Percentiles rank a stretch among this genome's conserved stretches.
Conservation (phyloP, 1,140 invertebrate species). For the Glossosoma conforme region DNA sequence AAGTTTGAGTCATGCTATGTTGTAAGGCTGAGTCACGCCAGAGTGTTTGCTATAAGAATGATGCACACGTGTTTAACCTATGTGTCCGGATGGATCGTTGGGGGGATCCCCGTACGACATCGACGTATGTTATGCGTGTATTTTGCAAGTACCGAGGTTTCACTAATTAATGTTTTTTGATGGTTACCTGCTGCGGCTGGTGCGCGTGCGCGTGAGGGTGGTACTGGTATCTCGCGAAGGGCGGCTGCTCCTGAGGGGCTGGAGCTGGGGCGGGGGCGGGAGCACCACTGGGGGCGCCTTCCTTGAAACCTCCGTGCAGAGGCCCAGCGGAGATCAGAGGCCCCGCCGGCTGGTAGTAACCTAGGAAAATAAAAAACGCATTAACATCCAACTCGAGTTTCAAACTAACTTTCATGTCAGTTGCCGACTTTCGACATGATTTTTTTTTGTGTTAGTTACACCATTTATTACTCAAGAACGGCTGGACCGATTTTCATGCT, state of each 20-base stretch:
- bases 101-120: neutral
- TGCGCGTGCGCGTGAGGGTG: too few relatives aligned
- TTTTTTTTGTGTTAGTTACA: too few relatives aligned
- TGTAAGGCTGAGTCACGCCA: too few relatives aligned
- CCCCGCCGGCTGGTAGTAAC: conserved; percentile 83
- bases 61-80: too few relatives aligned
- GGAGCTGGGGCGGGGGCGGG: conserved; percentile 39
- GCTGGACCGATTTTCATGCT: too few relatives aligned
- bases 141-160: neutral
- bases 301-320: conserved; percentile 37
- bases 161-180: neutral
- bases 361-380: conserved; percentile 52
- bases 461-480: too few relatives aligned
- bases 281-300: conserved; percentile 36
- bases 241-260: conserved; percentile 38
- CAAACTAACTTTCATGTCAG: too few relatives aligned
- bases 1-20: too few relatives aligned
- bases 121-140: neutral
- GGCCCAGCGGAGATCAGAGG: conserved; percentile 66
- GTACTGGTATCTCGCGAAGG: conserved; percentile 40
- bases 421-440: too few relatives aligned
- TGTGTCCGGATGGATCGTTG: too few relatives aligned
- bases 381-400: conserved; percentile 10
- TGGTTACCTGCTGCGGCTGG: conserved; percentile 36
- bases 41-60: too few relatives aligned